Evolutionary conservation across 1,140 invertebrate species (phyloP).

Genomic region (Drosophila sulfurigaster): DNA sequence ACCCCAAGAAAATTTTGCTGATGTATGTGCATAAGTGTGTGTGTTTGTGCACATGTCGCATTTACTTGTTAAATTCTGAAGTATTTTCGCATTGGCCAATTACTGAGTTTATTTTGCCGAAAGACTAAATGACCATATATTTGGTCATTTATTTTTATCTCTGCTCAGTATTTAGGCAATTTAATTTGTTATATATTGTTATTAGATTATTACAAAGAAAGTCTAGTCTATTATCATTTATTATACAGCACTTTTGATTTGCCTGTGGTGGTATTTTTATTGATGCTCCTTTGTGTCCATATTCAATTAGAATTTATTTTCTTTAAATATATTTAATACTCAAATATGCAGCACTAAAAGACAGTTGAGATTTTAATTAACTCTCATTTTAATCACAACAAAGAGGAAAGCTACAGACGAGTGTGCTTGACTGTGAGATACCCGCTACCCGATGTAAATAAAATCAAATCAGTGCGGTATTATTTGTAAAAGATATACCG

Average conservation of each 20-base stretch:
- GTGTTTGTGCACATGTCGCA: constrained; percentile 2
- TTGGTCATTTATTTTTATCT: not conserved
- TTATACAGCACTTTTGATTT: not conserved
- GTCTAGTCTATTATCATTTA: not conserved
- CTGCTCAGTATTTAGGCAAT: not conserved
- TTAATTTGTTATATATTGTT: not conserved
- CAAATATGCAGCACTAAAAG: too few relatives aligned
- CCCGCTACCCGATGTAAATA: too few relatives aligned
- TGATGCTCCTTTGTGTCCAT: not conserved
- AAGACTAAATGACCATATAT: not conserved
- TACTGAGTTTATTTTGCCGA: constrained; percentile 49
- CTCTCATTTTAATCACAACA: too few relatives aligned
- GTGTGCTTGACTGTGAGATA: too few relatives aligned
- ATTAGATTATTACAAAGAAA: not conserved
- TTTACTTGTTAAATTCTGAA: constrained; percentile 20
- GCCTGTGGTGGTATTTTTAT: not conserved
- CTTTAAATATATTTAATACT: not conserved
- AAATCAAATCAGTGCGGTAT: too few relatives aligned
- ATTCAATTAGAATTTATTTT: not conserved
- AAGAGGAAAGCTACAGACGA: too few relatives aligned
- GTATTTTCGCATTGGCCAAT: constrained; percentile 33
- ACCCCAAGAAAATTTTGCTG: not conserved
- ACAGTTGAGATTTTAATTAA: too few relatives aligned
- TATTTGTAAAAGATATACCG: too few relatives aligned
- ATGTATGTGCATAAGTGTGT: constrained; percentile 12